Base-by-base conservation (phyloP, 1,140 invertebrate genomes). In the Phthorimaea operculella region DNA sequence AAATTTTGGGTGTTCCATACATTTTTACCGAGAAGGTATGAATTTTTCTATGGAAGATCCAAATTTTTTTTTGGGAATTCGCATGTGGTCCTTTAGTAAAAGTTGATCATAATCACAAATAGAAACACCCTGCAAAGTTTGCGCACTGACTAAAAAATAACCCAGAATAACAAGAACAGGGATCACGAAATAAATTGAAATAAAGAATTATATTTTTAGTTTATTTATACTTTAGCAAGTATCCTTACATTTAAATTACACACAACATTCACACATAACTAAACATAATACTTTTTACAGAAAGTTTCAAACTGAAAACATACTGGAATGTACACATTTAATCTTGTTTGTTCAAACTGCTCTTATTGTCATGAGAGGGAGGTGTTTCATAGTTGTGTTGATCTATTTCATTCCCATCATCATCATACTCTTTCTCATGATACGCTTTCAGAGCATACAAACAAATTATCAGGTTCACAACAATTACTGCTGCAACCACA, bases 401-500 rank as follows among this genome's bases (percentile, higher is more conserved):
- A 51, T 83, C 72, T 57, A 86, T 80, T 73, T 87, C 84, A 76
- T 87, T 88, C 14, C 88, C 87, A 64, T 90, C 76, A 52, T 88
- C 87, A 66, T 90, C 88, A 77, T 88, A 87, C 57, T 88, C 87
- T 69, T 87, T 77, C 67, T 95, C 94, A 63, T 90, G 86, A 69
- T 92, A 91, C 7, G 92, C 94, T 72, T 91, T 89, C 72, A 92
- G 92, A n/a, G 90, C 90, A 87, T 95, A 96, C 33, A 88, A 72
- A 63, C 86, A 88, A 56, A 96, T 92, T 59, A 96, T 93, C 3
- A 91, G 63, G 80, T 96, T 93, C 0, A 95, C 92, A 28, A 89
- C 89, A 52, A 94, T 65, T 28, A 96, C 94, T 47, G 93, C 88
- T 16, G 90, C 86, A 50, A 90, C 68, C 11, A 95, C 93, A 47